Base-by-base conservation (phyloP, 2,888 invertebrate genomes). In the Silvanus unidentatus region DNA sequence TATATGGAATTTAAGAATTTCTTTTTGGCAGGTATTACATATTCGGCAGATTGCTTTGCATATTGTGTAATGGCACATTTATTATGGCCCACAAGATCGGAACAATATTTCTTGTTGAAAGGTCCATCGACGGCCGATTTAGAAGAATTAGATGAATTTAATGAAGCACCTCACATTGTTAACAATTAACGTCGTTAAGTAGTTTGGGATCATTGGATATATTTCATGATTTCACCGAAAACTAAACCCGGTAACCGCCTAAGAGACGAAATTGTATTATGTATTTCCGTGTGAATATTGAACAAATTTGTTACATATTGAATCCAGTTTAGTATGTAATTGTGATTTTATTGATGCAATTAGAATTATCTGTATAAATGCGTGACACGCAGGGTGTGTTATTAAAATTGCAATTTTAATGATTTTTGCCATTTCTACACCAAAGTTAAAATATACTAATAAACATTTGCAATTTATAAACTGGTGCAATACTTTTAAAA, bases 61-160 rank as follows among this genome's bases (percentile, higher is more conserved):
- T 94, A 91, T 69, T 90, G 91, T 59, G 89, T 95, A 29, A 90
- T 97, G 87, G 88, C 95, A 0, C 96, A 97, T 68, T 75, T 98
- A 51, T 75, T 98, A 50, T 98, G 96, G 96, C 97, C 97, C 30
- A 92, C 91, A 42, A 79, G 94, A 42, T 89, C 91, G 29, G 92
- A 94, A 59, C 90, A 94, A 70, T 95, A 94, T 74, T 83, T 95
- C 64, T 75, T 93, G 44, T 74, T 92, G 28, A 84, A 89, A 28
- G 84, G 84, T 34, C 75, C 81, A 45, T 81, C 81, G 47, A 81
- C 81, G 62, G 80, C 81, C 57, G 84, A 84, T 51, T 77, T 81
- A 58, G 92, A 92, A 61, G 93, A 93, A 69, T 70, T 93, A 44
- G 91, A 92, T 62, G 91, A 92, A 70, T 92, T 92, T 70, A 89